Evolutionary conservation across 1,140 invertebrate species (phyloP), one percentile per base, ranked within the genome.

Genomic region (Sitodiplosis mosellana): DNA sequence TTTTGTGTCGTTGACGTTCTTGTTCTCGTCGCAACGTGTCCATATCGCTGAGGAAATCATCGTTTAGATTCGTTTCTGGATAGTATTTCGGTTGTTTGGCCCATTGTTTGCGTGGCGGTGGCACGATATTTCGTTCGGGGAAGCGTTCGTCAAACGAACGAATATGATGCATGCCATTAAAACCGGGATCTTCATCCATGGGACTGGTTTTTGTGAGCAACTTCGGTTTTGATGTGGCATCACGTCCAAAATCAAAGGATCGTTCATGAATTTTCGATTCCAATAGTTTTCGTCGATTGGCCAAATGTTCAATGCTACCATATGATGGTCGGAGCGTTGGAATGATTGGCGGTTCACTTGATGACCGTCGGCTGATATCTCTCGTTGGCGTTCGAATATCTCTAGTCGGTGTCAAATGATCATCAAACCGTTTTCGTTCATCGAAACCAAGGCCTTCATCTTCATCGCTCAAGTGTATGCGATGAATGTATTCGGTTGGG

Each of bases 381-480:
- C 8, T 22, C 19, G 42, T 5, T 4, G 4, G 10, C 19, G 17
- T 63, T 53, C 18, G 57, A 51, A 55, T 63, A 60, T 55, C 68
- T n/a, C n/a, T n/a, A n/a, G n/a, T n/a, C n/a, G 27, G 27, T 56
- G 49, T 37, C 12, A 54, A 64, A 36, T 63, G 59, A 33, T 64
- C 60, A 21, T 59, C 58, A 47, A 57, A 61, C 59, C 46, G 34
- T 53, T 59, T 61, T 62, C 55, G 53, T 14, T 73, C 73, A 54
- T 81, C 79, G 22, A 78, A 72, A 8, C 80, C 81, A 1, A 83
- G 58, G 0, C 80, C 80, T 59, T 84, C 81, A 54, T 83, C 81
- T 59, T 81, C 81, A 59, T 84, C 81, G 47, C 61, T 64, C 27
- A 27, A 27, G 10, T 27, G 27, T 27, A 27, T 27, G 3, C 27